Evolutionary conservation across 1,140 invertebrate genomes (phyloP), one percentile per base, ranked within the genome.

Genomic region (Manduca sexta): DNA sequence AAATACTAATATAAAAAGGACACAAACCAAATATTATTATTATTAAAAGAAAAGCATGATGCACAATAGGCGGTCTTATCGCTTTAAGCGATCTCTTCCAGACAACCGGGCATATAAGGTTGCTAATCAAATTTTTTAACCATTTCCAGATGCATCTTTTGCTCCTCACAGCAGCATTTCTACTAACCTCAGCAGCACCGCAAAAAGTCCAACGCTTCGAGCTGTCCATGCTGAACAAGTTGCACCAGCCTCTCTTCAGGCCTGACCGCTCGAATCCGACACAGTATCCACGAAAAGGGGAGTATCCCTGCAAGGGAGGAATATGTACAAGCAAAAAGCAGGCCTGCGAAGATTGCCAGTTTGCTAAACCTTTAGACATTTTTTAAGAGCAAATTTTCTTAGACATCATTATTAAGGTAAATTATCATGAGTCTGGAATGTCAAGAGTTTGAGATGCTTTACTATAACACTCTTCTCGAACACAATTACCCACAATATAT

Each of bases 241-340:
- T 72, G 0, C 53, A 70, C 39, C 59, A 60, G 35, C 69, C 73
- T 1, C 72, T 64, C 64, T 52, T 50, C 34, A 60, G 31, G 0
- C 46, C 56, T 1, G 62, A 68, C n/a, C n/a, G n/a, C 4, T 26
- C 21, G 10, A 50, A 39, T 8, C 51, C 58, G 0, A 35, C 57
- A 1, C 38, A 64, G 5, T 52, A 60, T 18, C 69, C 70, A 0
- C 52, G 68, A 12, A 76, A 76, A 45, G 73, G 73, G 8, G 68
- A 76, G 15, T 48, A 47, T n/a, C 41, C 45, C 0, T 74, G 71
- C 29, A 64, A 60, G 26, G 53, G 47, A 3, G 60, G 61, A 0
- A 29, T 52, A 2, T 75, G 69, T 33, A 68, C 54, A 17, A 39
- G 31, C 1, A 62, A 52, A 41, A 18, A 2, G 15, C 15, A 26